phyloP scores from a whole-genome alignment of 2,113 vertebrate genomes.

The Neofelis nebulosa region DNA sequence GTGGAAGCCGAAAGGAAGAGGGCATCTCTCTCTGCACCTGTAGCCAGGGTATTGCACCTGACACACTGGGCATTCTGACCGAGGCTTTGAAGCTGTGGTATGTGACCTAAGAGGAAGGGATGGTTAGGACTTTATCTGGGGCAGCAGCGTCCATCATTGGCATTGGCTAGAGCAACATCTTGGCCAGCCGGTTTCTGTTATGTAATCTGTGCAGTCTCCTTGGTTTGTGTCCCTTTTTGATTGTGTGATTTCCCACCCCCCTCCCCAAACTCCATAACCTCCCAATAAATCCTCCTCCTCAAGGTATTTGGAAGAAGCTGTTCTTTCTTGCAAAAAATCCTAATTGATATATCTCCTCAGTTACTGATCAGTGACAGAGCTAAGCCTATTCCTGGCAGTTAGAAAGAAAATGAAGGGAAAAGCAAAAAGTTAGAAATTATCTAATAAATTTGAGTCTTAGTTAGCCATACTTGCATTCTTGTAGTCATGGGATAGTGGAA shows the following conservation, averaged over 20 bases:
- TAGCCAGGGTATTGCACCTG: neutral
- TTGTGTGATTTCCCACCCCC: neutral
- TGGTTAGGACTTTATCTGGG: neutral
- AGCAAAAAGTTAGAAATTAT: neutral
- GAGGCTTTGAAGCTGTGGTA: neutral
- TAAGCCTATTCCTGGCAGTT: neutral
- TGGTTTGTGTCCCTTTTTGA: neutral
- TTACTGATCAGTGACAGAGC: conserved; percentile 11
- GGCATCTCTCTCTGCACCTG: rapidly evolving
- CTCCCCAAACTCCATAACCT: neutral
- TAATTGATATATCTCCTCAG: neutral
- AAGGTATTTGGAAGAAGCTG: neutral
- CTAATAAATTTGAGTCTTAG: neutral
- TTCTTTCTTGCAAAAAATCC: neutral
- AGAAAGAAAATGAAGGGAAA: conserved; percentile 16
- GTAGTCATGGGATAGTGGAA: neutral
- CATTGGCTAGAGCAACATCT: neutral
- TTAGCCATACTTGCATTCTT: conserved; percentile 13
- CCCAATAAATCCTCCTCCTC: neutral
- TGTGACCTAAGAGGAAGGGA: neutral
- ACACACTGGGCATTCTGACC: neutral
- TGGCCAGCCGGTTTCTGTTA: neutral
- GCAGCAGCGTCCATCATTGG: neutral
- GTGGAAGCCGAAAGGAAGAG: neutral
- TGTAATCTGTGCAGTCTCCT: neutral